Percentiles rank a stretch among this genome's conserved stretches.
Evolutionary conservation across 2,888 invertebrate species (phyloP).

Genomic region (Boloria selene): DNA sequence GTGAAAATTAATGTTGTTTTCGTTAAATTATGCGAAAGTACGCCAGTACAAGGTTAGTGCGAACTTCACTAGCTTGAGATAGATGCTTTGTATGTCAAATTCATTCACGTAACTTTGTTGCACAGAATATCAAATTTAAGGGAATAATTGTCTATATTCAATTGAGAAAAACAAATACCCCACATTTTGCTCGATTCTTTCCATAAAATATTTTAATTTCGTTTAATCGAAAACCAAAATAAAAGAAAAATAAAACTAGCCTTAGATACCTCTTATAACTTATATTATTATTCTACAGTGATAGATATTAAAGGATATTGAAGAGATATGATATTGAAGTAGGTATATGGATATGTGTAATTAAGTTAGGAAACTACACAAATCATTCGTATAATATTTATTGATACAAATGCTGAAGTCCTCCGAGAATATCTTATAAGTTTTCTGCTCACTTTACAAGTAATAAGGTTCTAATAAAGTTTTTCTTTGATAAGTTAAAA

Average conservation of each 20-base stretch:
- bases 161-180: too few species aligned
- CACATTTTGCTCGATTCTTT: too few species aligned
- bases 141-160: slow-evolving; percentile 6
- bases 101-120: slow-evolving; percentile 7
- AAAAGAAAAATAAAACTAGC: too few species aligned
- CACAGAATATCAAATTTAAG: not conserved
- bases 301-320: too few species aligned
- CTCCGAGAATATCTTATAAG: slow-evolving; percentile 1
- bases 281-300: too few species aligned
- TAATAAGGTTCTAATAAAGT: slow-evolving; percentile 19
- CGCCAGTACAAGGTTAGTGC: slow-evolving; percentile 9
- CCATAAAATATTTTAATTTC: too few species aligned
- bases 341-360: not conserved
- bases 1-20: slow-evolving; percentile 32
- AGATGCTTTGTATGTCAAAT: slow-evolving; percentile 16
- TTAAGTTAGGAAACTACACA: not conserved
- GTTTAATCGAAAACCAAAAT: too few species aligned
- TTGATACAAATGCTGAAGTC: slow-evolving; percentile 10
- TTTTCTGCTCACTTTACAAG: slow-evolving; percentile 12
- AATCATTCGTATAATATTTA: slow-evolving; percentile 8
- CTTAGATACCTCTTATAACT: too few species aligned
- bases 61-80: slow-evolving; percentile 16
- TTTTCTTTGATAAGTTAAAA: slow-evolving; percentile 25
- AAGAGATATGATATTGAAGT: not conserved
- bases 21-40: slow-evolving; percentile 29